phyloP scores from a whole-genome alignment of 2,113 vertebrate species.

The Turdus rufiventris region DNA sequence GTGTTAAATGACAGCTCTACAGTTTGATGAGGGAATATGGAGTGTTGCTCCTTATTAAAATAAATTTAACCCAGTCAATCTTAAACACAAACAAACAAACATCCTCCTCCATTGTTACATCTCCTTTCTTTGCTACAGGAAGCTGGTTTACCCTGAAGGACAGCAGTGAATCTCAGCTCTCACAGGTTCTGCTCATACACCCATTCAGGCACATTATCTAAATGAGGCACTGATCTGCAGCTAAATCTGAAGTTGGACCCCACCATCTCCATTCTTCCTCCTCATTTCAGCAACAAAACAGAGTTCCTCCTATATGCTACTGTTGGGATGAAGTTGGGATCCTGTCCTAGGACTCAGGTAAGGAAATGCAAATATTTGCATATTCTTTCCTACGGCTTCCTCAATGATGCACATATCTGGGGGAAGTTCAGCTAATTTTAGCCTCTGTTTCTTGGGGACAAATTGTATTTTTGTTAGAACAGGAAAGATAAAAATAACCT shows the following conservation, averaged over 20 bases:
- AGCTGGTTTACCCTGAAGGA: not conserved
- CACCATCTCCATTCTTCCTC: not conserved
- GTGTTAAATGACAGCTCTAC: not conserved
- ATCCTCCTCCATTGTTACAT: not conserved
- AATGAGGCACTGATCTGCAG: not conserved
- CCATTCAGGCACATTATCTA: not conserved
- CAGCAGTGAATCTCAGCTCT: not conserved
- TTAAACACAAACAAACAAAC: not conserved
- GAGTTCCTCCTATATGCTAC: rapidly evolving
- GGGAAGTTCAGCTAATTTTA: not conserved
- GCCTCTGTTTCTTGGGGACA: not conserved
- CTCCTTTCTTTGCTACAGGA: not conserved
- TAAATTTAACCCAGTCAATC: not conserved
- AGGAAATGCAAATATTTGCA: not conserved
- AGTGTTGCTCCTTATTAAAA: not conserved
- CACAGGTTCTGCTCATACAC: rapidly evolving
- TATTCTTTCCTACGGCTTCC: not conserved
- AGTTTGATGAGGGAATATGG: not conserved
- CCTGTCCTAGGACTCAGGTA: not conserved
- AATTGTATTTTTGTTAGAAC: not conserved
- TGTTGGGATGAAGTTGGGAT: not conserved
- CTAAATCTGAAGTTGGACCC: not conserved
- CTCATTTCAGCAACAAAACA: not conserved
- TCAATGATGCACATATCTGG: not conserved
- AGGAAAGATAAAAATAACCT: not conserved